Evolutionary conservation across 2,888 invertebrate species (phyloP).

Genomic region (Luperina testacea): DNA sequence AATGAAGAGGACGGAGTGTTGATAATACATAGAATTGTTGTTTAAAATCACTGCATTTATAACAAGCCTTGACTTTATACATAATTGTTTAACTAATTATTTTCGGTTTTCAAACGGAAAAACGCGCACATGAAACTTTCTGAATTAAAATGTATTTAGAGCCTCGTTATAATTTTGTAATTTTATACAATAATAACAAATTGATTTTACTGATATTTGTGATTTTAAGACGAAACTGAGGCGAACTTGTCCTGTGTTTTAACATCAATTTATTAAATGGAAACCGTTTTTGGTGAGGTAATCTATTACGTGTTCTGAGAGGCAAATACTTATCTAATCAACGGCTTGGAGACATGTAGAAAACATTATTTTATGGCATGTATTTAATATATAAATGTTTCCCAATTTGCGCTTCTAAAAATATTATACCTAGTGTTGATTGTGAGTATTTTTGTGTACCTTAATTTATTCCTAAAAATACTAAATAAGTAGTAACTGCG

Average conservation of each 20-base stretch:
- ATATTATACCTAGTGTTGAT: not conserved
- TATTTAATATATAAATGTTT: not conserved
- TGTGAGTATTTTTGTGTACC: too few species aligned
- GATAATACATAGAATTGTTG: not conserved
- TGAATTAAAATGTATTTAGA: not conserved
- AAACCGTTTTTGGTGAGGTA: not conserved
- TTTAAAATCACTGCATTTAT: not conserved
- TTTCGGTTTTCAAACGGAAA: not conserved
- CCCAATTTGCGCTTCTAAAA: not conserved
- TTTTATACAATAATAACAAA: not conserved
- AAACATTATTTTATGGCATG: not conserved
- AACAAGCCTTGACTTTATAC: not conserved
- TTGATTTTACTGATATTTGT: not conserved
- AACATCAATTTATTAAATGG: not conserved
- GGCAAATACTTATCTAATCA: not conserved
- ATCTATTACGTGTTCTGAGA: not conserved
- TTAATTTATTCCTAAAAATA: too few species aligned
- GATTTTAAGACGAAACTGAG: not conserved
- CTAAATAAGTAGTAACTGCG: not conserved
- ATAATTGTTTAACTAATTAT: not conserved
- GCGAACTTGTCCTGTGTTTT: not conserved
- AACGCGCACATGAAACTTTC: accelerated
- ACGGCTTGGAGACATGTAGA: too few species aligned
- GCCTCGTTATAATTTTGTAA: not conserved
- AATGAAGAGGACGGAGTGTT: not conserved